Evolutionary conservation across 2,113 vertebrate genomes (phyloP), one percentile per base, ranked within the genome.

Genomic region (Phylloscopus trochilus): DNA sequence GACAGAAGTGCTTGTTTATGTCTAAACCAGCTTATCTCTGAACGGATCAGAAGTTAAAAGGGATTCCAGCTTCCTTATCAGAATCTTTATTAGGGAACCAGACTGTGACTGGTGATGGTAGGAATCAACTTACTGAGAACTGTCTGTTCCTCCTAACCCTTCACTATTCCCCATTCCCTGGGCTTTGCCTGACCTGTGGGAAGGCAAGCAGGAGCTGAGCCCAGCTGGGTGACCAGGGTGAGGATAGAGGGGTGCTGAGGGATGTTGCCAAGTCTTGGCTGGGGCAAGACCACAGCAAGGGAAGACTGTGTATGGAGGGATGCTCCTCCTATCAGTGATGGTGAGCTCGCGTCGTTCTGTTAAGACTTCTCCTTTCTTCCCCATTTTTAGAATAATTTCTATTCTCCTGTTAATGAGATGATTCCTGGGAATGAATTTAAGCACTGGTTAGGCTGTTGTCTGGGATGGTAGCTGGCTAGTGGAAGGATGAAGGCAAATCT

Each of bases 1-100:
- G 94, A 86, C 85, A 94, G 85, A 94, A 94, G 41, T 0, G 3
- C 86, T 93, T 95, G 96, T 97, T 96, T 97, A 86, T 72, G 20
- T 84, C 76, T 81, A 72, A 97, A 83, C 66, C 11, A 5, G 43
- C 49, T 94, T 90, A 96, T 96, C 95, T 93, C 60, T 27, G 43
- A 90, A 67, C 0, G 5, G 73, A 96, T 96, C 95, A 84, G 58
- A 81, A 95, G 86, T 96, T 97, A 72, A 97, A 97, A 97, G 93
- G 77, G 88, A 97, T 96, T 96, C 95, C 90, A 96, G 69, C 59
- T 90, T 88, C 69, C 81, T 95, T 92, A 94, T 96, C 95, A 74
- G 69, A 52, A 82, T n/a, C 92, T 77, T 87, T 68, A 78, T 64
- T 90, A 92, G 76, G 72, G 80, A 95, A 92, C 66, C 46, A 91